Evolutionary conservation across 2,888 invertebrate species (phyloP).

Genomic region (Pycnomerus fuliginosus): DNA sequence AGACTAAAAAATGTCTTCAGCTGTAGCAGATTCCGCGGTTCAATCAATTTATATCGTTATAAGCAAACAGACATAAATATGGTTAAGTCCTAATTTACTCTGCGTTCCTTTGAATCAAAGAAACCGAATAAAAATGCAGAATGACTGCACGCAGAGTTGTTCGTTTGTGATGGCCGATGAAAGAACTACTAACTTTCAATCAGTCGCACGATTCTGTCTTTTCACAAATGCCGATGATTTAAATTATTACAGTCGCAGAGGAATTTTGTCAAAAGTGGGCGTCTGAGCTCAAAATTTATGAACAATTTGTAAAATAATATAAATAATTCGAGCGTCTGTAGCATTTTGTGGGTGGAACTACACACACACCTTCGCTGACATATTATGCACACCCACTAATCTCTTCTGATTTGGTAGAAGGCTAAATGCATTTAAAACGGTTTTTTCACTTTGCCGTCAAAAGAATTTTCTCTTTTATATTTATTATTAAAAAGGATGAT

Average conservation of each 20-base stretch:
- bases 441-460: too few relatives aligned
- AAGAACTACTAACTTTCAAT: slow-evolving; percentile 39
- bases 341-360: slow-evolving; percentile 27
- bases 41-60: slow-evolving; percentile 17
- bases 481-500: too few relatives aligned
- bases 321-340: slow-evolving; percentile 25
- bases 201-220: slow-evolving; percentile 37
- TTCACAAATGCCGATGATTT: slow-evolving; percentile 21
- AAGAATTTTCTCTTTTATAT: too few relatives aligned
- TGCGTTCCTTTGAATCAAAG: slow-evolving; percentile 38
- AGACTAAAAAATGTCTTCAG: too few relatives aligned
- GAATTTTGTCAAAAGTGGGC: too few relatives aligned
- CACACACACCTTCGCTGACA: slow-evolving; percentile 29
- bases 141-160: slow-evolving; percentile 39
- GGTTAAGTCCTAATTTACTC: slow-evolving; percentile 37
- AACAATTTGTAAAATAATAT: slow-evolving; percentile 24
- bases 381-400: slow-evolving; percentile 27
- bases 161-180: slow-evolving; percentile 36
- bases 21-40: too few relatives aligned
- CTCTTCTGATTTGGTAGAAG: slow-evolving; percentile 18
- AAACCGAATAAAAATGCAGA: slow-evolving; percentile 39
- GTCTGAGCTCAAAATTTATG: slow-evolving; percentile 16
- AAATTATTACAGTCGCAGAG: slow-evolving; percentile 7
- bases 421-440: slow-evolving; percentile 22
- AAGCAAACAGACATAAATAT: slow-evolving; percentile 29